Evolutionary conservation across 2,113 vertebrate genomes (phyloP).

Genomic region (Leucosticte australis): DNA sequence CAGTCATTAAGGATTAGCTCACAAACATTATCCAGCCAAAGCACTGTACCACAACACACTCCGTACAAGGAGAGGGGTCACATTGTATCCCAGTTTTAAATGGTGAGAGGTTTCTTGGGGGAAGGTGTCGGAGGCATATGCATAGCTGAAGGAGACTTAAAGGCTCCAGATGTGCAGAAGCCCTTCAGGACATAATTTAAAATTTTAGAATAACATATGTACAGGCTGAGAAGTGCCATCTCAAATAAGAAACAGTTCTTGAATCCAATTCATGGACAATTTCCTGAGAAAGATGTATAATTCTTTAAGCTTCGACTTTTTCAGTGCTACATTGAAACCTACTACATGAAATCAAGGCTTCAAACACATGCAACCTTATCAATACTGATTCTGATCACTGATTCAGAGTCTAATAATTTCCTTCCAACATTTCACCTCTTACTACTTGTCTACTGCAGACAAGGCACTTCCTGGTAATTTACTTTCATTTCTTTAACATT

Average conservation of each 20-base stretch:
- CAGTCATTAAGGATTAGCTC: not conserved
- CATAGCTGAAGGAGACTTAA: not conserved
- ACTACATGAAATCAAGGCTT: not conserved
- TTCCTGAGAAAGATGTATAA: not conserved
- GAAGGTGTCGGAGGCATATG: not conserved
- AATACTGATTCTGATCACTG: not conserved
- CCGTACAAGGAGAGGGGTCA: accelerated
- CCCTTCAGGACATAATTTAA: not conserved
- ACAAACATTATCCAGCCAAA: not conserved
- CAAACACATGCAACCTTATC: not conserved
- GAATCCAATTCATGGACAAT: not conserved
- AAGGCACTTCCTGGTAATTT: not conserved
- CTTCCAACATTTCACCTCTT: not conserved
- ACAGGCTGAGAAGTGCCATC: not conserved
- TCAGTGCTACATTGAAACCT: not conserved
- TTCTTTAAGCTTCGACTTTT: not conserved
- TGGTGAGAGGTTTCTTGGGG: accelerated
- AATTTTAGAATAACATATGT: not conserved
- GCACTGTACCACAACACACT: not conserved
- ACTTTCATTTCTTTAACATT: not conserved
- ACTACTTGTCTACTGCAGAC: not conserved
- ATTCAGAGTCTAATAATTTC: not conserved
- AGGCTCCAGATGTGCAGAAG: not conserved
- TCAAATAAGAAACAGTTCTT: not conserved
- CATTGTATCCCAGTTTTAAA: not conserved